These are phyloP conservation scores for Papilio machaon DNA, from an alignment of 1,140 invertebrate species.

Conservation along the genomic window DNA sequence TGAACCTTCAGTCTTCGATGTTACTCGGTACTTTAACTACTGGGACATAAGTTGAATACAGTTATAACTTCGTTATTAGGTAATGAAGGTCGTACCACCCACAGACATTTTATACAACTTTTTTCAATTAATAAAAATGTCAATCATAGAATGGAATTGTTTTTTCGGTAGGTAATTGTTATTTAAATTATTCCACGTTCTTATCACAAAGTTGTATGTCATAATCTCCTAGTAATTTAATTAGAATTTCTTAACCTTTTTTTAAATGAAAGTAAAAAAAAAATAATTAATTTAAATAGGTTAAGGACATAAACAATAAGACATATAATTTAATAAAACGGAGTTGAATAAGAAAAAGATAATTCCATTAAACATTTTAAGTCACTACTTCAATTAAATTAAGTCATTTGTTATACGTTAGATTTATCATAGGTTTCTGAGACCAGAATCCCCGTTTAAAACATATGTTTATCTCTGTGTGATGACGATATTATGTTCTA, in stretches of 20 bases:
- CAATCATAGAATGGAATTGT: neutral
- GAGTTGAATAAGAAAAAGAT: no score
- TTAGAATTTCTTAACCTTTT: neutral
- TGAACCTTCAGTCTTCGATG: neutral
- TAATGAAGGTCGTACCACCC: neutral
- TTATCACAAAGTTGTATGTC: neutral
- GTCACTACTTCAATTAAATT: no score
- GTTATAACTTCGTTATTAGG: neutral
- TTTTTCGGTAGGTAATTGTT: neutral
- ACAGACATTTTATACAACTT: neutral
- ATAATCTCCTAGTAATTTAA: neutral
- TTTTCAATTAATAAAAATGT: slow-evolving; percentile 25
- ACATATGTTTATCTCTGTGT: no score
- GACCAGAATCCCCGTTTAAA: no score
- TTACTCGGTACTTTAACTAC: neutral
- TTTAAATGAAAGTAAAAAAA: slow-evolving; percentile 4
- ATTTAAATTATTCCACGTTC: neutral
- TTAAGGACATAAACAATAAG: neutral
- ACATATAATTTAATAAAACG: no score
- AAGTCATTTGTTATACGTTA: no score
- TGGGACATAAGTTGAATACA: neutral
- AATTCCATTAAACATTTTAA: no score
- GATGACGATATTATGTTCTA: no score
- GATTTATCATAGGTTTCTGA: no score
- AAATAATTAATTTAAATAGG: neutral